Base-by-base conservation (phyloP, 2,888 invertebrate genomes). In the Brachyptera putata region DNA sequence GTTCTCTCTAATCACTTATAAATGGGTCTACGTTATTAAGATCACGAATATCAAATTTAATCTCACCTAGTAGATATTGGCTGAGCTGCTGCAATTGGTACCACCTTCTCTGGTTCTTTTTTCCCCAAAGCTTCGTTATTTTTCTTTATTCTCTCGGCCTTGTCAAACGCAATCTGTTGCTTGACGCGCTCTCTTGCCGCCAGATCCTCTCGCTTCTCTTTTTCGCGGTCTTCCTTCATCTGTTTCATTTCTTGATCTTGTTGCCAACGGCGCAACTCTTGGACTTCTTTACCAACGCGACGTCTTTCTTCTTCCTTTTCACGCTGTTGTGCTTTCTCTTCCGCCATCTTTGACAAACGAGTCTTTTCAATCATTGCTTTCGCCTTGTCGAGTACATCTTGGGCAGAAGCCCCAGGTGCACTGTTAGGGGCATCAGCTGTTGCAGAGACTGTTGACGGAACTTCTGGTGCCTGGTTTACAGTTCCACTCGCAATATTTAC, bases 101-200 rank as follows among this genome's bases (percentile, higher is more conserved):
- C n/a, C n/a, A n/a, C n/a, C n/a, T n/a, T n/a, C n/a, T n/a, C n/a
- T n/a, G n/a, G n/a, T n/a, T n/a, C n/a, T n/a, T n/a, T n/a, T n/a
- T n/a, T n/a, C n/a, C n/a, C n/a, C n/a, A n/a, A n/a, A n/a, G n/a
- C n/a, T n/a, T n/a, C n/a, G n/a, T n/a, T 11, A 30, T 30, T 30
- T 56, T 66, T 69, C 11, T 70, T 70, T 56, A 71, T 69, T 63
- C 74, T 67, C 48, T 75, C 74, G 46, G 70, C 72, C 69, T 89
- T 84, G 74, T 95, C 95, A 70, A 87, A 87, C 1, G 88, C 91
- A 63, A 95, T 94, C 74, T 94, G 91, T 58, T 87, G 86, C 61
- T 86, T 76, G 16, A 95, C 86, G 56, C 87, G 82, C 66, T 94
- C 88, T 9, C 88, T 79, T 0, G 89, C 89, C 9, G 83, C 78